These are phyloP conservation scores for Timema cristinae DNA, from an alignment of 2,888 invertebrate species.

Conservation along the genomic window DNA sequence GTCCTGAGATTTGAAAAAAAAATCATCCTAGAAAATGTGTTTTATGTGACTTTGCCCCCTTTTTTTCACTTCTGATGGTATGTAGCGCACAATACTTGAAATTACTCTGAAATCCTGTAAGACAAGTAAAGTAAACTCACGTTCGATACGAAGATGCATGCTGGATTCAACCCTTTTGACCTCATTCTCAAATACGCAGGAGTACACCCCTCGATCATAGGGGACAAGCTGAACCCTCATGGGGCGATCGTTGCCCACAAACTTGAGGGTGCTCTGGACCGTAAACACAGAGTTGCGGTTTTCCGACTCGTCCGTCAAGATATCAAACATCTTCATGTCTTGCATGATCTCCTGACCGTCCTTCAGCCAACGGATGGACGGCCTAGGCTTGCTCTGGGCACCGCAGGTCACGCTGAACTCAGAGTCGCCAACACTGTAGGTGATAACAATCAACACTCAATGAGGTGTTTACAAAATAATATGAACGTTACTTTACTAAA, in stretches of 20 bases:
- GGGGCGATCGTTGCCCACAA: conserved; percentile 73
- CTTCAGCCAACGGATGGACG: conserved; percentile 80
- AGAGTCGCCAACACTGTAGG: conserved; percentile 64
- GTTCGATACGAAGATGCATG: conserved; percentile 88
- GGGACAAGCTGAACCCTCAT: conserved; percentile 73
- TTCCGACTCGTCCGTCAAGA: conserved; percentile 72
- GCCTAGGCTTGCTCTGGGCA: conserved; percentile 84
- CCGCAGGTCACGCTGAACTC: conserved; percentile 78
- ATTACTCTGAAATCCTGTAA: too few species aligned
- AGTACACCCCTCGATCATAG: conserved; percentile 80
- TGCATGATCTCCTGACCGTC: conserved; percentile 75
- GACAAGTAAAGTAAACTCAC: conserved; percentile 50
- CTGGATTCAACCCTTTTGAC: conserved; percentile 82
- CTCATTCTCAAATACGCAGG: conserved; percentile 85
- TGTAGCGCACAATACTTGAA: too few species aligned
- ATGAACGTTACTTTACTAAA: too few species aligned
- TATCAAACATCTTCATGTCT: conserved; percentile 74
- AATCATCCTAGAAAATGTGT: too few species aligned
- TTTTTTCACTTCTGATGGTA: too few species aligned
- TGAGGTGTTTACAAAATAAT: too few species aligned
- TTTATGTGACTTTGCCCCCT: too few species aligned
- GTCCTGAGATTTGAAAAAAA: too few species aligned
- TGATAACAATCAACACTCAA: conserved; percentile 1
- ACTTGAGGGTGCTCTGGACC: conserved; percentile 77
- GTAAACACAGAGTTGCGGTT: conserved; percentile 74